Evolutionary conservation across 2,113 vertebrate genomes (phyloP).

Genomic region (Epinephelus fuscoguttatus): DNA sequence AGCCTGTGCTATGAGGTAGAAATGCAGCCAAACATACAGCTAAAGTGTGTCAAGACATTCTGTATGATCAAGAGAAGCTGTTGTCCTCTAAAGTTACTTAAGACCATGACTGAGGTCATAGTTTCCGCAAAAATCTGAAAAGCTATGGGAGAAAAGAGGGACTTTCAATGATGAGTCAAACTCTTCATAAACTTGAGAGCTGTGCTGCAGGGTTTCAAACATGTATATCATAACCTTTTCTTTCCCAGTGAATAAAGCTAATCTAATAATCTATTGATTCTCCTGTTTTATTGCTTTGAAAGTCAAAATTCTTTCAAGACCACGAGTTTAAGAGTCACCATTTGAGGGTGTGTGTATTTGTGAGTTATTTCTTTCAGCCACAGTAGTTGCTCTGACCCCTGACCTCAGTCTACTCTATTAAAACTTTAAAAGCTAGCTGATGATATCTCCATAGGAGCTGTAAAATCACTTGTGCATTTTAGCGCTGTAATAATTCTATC

Average conservation of each 20-base stretch:
- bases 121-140: background rate
- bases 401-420: constrained; percentile 1
- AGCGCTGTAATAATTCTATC: too few relatives aligned
- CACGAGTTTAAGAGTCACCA: background rate
- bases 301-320: background rate
- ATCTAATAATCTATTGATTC: background rate
- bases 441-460: constrained; percentile 40
- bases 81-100: background rate
- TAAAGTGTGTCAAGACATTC: background rate
- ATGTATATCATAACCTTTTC: background rate
- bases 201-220: background rate
- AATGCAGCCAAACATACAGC: background rate
- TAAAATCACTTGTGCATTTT: background rate
- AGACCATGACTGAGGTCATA: background rate
- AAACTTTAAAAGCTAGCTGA: background rate
- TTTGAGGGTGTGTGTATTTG: background rate
- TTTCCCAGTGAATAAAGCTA: background rate
- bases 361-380: background rate
- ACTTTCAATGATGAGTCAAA: background rate
- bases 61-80: background rate
- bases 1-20: background rate
- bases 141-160: background rate
- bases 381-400: background rate
- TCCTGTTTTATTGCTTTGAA: background rate
- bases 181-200: background rate